Percentiles rank a stretch among this genome's conserved stretches.
Conservation (phyloP, 2,113 vertebrate genomes). For the Axis porcinus region DNA sequence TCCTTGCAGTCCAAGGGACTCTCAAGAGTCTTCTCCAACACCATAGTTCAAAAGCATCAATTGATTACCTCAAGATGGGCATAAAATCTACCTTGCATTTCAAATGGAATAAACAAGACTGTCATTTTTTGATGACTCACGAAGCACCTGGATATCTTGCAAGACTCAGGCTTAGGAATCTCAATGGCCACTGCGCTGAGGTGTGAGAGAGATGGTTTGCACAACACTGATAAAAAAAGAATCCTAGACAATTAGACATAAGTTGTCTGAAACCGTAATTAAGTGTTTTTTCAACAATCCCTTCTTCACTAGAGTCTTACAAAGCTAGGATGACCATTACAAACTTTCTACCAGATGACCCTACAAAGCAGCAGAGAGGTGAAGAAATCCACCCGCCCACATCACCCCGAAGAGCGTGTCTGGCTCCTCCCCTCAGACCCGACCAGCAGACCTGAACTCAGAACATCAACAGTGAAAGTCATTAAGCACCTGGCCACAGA, state of each 20-base stretch:
- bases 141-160: not conserved
- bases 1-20: not conserved
- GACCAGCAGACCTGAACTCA: not conserved
- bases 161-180: not conserved
- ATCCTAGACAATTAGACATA: not conserved
- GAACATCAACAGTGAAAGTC: not conserved
- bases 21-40: not conserved
- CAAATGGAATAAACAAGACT: not conserved
- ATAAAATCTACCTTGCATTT: conserved; percentile 16
- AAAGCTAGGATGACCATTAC: not conserved
- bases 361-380: not conserved
- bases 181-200: accelerated
- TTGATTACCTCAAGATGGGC: not conserved
- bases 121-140: not conserved
- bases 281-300: not conserved
- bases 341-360: not conserved
- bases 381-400: not conserved
- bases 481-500: not conserved
- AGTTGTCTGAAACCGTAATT: not conserved
- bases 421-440: conserved; percentile 16
- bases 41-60: not conserved
- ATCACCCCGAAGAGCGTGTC: not conserved
- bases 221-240: not conserved
- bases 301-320: not conserved
- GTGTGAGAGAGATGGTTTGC: not conserved